Percentiles rank a stretch among this genome's conserved stretches.
Evolutionary conservation across 2,113 vertebrate genomes (phyloP).

Genomic region (Corythornis cristatus): DNA sequence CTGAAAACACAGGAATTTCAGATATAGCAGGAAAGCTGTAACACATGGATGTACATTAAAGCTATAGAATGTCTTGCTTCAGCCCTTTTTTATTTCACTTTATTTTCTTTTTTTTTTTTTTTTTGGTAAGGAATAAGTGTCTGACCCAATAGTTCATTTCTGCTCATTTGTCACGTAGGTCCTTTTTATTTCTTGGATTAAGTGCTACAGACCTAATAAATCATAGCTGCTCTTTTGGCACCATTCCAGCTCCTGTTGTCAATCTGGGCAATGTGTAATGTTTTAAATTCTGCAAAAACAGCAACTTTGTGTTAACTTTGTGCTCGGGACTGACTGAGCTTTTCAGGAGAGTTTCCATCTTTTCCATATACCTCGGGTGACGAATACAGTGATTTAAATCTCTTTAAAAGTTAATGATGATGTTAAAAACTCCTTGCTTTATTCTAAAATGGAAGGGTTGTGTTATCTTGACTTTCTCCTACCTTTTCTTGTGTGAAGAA

Average conservation of each 20-base stretch:
- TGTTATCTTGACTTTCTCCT: neutral
- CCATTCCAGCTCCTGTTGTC: conserved; percentile 1
- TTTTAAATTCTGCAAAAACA: conserved; percentile 28
- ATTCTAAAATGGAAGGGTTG: neutral
- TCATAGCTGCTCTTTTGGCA: conserved; percentile 47
- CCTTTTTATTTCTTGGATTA: conserved; percentile 61
- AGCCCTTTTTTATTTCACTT: neutral
- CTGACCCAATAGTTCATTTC: conserved; percentile 41
- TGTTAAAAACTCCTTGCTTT: neutral
- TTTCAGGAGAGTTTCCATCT: neutral
- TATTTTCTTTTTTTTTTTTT: no score
- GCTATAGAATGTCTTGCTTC: neutral
- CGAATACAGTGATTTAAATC: neutral
- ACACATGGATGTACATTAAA: neutral
- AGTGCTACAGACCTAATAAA: conserved; percentile 53
- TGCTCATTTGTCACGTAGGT: conserved; percentile 25
- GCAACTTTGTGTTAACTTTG: conserved; percentile 1
- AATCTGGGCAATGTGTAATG: neutral
- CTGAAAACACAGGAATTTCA: neutral
- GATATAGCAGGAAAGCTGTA: neutral
- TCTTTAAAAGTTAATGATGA: neutral
- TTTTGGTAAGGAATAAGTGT: conserved; percentile 24
- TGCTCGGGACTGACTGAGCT: neutral
- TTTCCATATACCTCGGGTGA: neutral
- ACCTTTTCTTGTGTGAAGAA: neutral